Evolutionary conservation across 2,113 vertebrate genomes (phyloP).

Genomic region (Muscicapa adusta): DNA sequence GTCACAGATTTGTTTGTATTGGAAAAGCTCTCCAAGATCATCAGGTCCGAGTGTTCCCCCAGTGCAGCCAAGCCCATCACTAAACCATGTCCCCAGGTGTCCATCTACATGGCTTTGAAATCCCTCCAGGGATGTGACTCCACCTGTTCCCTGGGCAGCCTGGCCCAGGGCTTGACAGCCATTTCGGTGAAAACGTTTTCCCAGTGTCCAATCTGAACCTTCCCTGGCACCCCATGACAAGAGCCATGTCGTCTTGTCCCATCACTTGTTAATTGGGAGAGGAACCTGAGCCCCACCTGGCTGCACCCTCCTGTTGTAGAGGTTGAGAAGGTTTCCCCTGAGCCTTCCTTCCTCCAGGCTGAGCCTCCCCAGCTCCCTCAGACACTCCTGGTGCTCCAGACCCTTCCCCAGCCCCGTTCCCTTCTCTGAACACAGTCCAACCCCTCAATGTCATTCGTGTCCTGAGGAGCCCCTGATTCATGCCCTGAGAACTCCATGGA

Average conservation of each 20-base stretch:
- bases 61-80: neutral
- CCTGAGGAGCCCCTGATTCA: neutral
- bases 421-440: neutral
- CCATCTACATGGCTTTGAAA: neutral
- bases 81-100: neutral
- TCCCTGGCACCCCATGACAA: neutral
- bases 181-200: accelerated
- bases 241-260: neutral
- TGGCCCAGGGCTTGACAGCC: neutral
- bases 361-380: neutral
- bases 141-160: neutral
- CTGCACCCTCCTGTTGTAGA: neutral
- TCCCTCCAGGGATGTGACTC: neutral
- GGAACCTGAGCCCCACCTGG: accelerated
- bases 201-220: neutral
- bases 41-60: neutral
- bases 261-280: no score
- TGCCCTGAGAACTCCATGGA: accelerated
- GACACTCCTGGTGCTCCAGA: neutral
- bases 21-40: neutral
- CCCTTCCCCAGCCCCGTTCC: neutral
- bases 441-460: neutral
- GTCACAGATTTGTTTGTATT: neutral
- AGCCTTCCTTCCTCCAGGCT: neutral
- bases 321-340: neutral